phyloP scores from a whole-genome alignment of 2,888 invertebrate genomes.

The Prenolepis imparis region DNA sequence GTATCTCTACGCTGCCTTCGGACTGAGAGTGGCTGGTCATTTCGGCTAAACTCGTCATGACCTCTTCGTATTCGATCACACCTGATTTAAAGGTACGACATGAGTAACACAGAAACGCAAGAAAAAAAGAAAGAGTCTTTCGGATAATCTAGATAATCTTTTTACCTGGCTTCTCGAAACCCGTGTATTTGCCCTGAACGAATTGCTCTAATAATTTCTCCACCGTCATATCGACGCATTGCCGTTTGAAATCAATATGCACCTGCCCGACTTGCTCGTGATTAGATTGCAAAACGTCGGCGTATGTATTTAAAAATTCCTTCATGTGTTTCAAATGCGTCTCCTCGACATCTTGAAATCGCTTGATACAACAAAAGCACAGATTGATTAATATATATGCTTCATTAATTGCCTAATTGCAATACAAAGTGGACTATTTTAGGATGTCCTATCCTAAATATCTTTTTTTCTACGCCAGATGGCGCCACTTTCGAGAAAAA shows the following conservation, averaged over 20 bases:
- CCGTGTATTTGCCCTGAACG: slow-evolving; percentile 96
- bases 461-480: too few relatives aligned
- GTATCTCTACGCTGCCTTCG: slow-evolving; percentile 75
- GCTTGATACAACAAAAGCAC: slow-evolving; percentile 85
- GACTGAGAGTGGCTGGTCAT: slow-evolving; percentile 80
- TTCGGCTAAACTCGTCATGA: slow-evolving; percentile 83
- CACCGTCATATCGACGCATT: slow-evolving; percentile 96
- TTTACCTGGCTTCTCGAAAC: slow-evolving; percentile 96
- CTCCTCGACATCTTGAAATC: slow-evolving; percentile 98
- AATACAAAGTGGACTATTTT: not conserved
- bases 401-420: not conserved
- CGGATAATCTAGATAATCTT: slow-evolving; percentile 43
- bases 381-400: slow-evolving; percentile 53
- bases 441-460: too few relatives aligned
- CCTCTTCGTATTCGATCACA: slow-evolving; percentile 84
- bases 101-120: not conserved
- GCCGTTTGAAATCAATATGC: slow-evolving; percentile 96
- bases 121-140: too few relatives aligned
- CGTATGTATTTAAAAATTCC: slow-evolving; percentile 96
- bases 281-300: slow-evolving; percentile 94
- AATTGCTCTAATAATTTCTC: slow-evolving; percentile 97
- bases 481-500: too few relatives aligned
- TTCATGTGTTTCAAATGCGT: slow-evolving; percentile 97
- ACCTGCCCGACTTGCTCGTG: slow-evolving; percentile 96
- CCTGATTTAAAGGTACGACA: slow-evolving; percentile 74